Base-by-base conservation (phyloP, 2,797 vertebrate genomes). In the Gymnocypris eckloni region DNA sequence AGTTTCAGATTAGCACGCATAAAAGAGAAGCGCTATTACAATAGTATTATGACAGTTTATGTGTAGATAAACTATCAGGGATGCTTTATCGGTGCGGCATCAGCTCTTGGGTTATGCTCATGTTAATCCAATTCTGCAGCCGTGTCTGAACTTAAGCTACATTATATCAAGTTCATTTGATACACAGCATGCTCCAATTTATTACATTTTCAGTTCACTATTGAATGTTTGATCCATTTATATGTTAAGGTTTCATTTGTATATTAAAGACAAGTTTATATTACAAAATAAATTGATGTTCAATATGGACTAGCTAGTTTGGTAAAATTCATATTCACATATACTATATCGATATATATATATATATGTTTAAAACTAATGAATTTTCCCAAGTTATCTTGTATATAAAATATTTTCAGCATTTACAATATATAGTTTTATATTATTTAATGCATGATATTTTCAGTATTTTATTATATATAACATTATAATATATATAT, bases 41-140 rank as follows among this genome's bases (percentile, higher is more conserved):
- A 93, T 92, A 91, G 93, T 91, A 77, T 87, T 93, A 94, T 94
- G 93, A 94, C 93, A 93, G 93, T 93, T 92, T 94, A 94, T 94
- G 93, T 93, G 93, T 91, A 91, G 93, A 94, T 90, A 92, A 94
- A 95, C 94, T 93, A 95, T 95, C 93, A 94, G 91, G 93, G 95
- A 95, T 95, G 92, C 93, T 91, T 95, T 95, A 96, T 95, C 95
- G 90, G 93, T 92, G 94, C 93, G 89, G 94, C 93, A 95, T 95
- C 95, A 94, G 94, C 93, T 94, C 94, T 93, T 93, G 91, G 92
- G 69, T 94, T 91, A 93, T 92, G 93, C 93, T 92, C 86, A 50
- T 16, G 87, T 91, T 95, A 96, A 96, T 96, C 95, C 94, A 81
- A 92, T 96, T 96, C 93, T 92, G 89, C 59, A 93, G 92, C 93